Evolutionary conservation across 2,797 vertebrate genomes (phyloP), one percentile per base, ranked within the genome.

Genomic region (Meda fulgida): DNA sequence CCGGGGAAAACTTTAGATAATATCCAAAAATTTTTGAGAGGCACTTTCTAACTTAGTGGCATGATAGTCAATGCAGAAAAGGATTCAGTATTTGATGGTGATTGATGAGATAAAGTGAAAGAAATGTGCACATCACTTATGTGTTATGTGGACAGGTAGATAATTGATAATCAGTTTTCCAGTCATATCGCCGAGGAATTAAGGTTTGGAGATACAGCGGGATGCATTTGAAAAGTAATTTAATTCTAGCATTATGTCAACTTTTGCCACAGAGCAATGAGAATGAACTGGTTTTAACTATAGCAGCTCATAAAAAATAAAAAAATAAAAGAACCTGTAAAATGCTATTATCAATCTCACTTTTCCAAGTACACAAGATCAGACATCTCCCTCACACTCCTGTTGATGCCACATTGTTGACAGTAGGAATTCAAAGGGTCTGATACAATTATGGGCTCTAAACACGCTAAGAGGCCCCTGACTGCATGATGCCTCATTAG

Each of bases 401-500:
- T 23, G 29, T 48, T 66, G 29, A 67, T 48, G 23, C 67, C 63
- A 43, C 34, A 43, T 18, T 46, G 55, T 63, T 38, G 60, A 46
- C 58, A 65, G 55, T 78, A 76, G 43, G 73, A 80, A 48, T 85
- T 73, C 63, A 77, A 78, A 78, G 43, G 36, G 51, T 80, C 65
- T 65, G 84, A 88, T 83, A 87, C 70, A 86, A 90, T 89, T 88
- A 87, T 80, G 78, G 85, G 85, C 65, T 82, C 65, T 46, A 78
- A 73, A 79, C 87, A 88, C 76, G 84, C 81, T 80, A 87, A 40
- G 85, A 89, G 63, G 55, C 66, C 76, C 75, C 60, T 87, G 84
- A 84, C 84, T 72, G 87, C 58, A 84, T 80, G 83, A 34, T 82
- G 69, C 55, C 88, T 88, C 85, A 88, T 90, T 90, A 90, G 84